Evolutionary conservation across 1,140 invertebrate species (phyloP), one percentile per base, ranked within the genome.

Genomic region (Danaus plexippus): DNA sequence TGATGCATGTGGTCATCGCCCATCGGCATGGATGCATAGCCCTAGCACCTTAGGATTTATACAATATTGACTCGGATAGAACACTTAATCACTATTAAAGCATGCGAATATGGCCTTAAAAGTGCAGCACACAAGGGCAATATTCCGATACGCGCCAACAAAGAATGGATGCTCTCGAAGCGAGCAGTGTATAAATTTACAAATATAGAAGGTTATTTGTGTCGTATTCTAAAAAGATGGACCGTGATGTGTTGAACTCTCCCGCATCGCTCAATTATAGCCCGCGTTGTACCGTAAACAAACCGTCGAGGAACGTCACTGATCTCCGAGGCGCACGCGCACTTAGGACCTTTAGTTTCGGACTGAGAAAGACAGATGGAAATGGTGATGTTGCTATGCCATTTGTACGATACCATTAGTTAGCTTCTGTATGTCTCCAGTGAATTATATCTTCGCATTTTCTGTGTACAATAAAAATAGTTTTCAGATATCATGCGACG

Each of bases 201-300:
- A 79, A 87, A 87, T 85, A 82, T 87, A 87, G 84, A 87, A 85
- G 75, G 81, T 85, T 87, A 87, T 87, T 87, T 87, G 81, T 85
- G 84, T 87, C 75, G 74, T 85, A 82, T 85, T 87, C 84, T 87
- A 87, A 85, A 87, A 87, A 85, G 81, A 87, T 87, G 80, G 79
- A 81, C 77, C 74, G 79, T 80, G 78, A 83, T 85, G 80, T 83
- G 78, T 81, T 85, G 75, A 82, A 80, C 81, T 87, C 84, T 87
- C 84, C 84, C 84, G 84, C 84, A 80, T 84, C 81, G 84, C 73
- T 81, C 81, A 84, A 81, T 87, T 84, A 85, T 87, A 87, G 81
- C 77, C 77, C 77, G 71, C 75, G 80, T 73, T 80, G 75, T 77
- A 77, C 72, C 68, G 78, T 76, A 69, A 73, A 75, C 66, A 64